A percentile compares a stretch with the other conserved stretches of the same genome.
phyloP scores from a whole-genome alignment of 2,113 vertebrate genomes.

The Eurystomus gularis region DNA sequence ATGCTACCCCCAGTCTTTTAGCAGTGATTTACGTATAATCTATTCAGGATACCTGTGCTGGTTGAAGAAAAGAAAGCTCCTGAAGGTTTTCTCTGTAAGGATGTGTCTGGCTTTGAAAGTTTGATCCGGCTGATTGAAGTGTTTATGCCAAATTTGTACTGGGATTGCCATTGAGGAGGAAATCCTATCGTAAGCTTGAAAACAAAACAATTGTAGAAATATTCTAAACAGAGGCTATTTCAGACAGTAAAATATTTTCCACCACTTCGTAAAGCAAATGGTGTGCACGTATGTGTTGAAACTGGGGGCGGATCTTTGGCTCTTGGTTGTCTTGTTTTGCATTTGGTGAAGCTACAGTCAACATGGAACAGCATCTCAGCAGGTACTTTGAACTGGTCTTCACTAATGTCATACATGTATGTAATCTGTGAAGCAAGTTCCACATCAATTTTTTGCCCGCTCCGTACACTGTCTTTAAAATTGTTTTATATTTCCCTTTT shows the following conservation, averaged over 20 bases:
- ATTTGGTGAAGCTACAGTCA: background rate
- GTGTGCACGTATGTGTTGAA: background rate
- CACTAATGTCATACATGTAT: rapidly evolving
- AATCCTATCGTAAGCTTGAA: background rate
- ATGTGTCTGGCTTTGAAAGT: background rate
- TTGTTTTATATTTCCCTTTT: background rate
- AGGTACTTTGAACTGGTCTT: background rate
- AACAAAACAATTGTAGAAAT: background rate
- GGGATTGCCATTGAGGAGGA: background rate
- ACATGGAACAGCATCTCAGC: background rate
- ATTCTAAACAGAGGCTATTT: background rate
- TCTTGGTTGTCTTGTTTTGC: background rate
- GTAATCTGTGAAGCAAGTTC: background rate
- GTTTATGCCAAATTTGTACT: background rate
- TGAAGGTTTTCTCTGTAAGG: background rate
- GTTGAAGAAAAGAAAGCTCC: constrained; percentile 11
- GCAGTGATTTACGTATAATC: constrained; percentile 21
- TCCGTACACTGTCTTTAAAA: background rate
- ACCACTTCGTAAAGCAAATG: background rate
- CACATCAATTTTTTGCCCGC: background rate
- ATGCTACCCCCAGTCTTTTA: background rate
- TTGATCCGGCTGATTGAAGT: constrained; percentile 10
- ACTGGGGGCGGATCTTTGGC: background rate
- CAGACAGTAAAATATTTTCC: background rate
- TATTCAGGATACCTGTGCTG: background rate